Conservation (phyloP, 2,113 vertebrate species). For the Nicator chloris region DNA sequence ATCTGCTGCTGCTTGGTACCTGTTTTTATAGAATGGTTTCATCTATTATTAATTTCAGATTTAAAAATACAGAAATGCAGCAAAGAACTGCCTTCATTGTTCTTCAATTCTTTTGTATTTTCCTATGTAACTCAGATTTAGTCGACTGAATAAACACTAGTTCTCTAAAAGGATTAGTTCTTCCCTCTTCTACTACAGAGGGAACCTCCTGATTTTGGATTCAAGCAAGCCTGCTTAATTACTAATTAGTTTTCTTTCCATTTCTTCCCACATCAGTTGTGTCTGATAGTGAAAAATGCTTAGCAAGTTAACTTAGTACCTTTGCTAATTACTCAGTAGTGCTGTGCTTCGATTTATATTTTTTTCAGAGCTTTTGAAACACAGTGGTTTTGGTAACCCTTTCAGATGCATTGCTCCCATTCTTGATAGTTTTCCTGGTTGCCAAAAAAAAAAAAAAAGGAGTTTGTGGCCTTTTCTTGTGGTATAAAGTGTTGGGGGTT, state of each 20-base stretch:
- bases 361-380: background rate
- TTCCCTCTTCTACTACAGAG: background rate
- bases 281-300: slow-evolving; percentile 34
- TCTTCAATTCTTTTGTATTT: background rate
- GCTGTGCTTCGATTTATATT: slow-evolving; percentile 12
- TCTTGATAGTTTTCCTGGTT: background rate
- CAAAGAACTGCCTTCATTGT: background rate
- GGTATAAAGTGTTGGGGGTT: background rate
- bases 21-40: background rate
- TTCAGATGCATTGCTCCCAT: background rate
- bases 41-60: background rate
- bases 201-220: background rate
- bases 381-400: background rate
- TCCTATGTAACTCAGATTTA: background rate
- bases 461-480: background rate
- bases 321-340: slow-evolving; percentile 52
- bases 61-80: slow-evolving; percentile 4
- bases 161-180: slow-evolving; percentile 1
- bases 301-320: slow-evolving; percentile 47
- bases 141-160: background rate
- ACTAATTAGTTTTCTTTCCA: slow-evolving; percentile 47
- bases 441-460: background rate
- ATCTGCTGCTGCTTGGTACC: background rate
- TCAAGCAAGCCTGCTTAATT: slow-evolving; percentile 9
- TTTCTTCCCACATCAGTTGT: slow-evolving; percentile 47